Base-by-base conservation (phyloP, 2,797 vertebrate genomes). In the Caiman crocodilus region DNA sequence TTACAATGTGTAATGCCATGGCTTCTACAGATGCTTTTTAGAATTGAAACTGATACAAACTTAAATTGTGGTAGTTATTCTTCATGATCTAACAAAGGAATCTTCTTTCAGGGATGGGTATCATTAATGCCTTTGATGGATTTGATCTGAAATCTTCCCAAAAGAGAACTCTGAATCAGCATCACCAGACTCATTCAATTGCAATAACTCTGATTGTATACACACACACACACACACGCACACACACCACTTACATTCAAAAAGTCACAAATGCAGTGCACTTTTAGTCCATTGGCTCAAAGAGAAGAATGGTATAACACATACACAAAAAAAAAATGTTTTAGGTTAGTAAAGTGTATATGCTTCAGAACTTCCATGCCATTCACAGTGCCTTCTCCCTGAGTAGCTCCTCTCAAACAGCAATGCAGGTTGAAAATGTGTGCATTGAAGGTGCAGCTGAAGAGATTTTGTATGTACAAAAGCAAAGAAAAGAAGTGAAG, bases 31-130 rank as follows among this genome's bases (percentile, higher is more conserved):
- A 93, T 16, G 77, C 82, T 87, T 64, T 26, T 80, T 89, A 86
- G 79, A 88, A 79, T 78, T 25, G 82, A 23, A 30, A 75, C 58
- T 75, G 61, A 86, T 85, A 28, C 60, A 79, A 94, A 82, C 32
- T 88, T 35, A 84, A 83, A 87, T 6, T 81, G 63, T 79, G 87
- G 32, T 12, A 56, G 23, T 26, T 8, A 75, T 56, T 88, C 87
- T 77, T 78, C 90, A 55, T 35, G 25, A 88, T 90, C 50, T 88
- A 87, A 94, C 76, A 82, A 81, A 82, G 81, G 74, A 69, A 87
- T 75, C 20, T 32, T 5, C 30, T 16, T 14, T 14, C 35, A 79
- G 63, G 86, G 82, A 6, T 25, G 71, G 32, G 35, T 57, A 75
- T 59, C 25, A 56, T 21, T 88, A 64, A 32, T 82, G 65, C 85